Evolutionary conservation across 2,797 vertebrate genomes (phyloP).

Genomic region (Hafferia zeledoni): DNA sequence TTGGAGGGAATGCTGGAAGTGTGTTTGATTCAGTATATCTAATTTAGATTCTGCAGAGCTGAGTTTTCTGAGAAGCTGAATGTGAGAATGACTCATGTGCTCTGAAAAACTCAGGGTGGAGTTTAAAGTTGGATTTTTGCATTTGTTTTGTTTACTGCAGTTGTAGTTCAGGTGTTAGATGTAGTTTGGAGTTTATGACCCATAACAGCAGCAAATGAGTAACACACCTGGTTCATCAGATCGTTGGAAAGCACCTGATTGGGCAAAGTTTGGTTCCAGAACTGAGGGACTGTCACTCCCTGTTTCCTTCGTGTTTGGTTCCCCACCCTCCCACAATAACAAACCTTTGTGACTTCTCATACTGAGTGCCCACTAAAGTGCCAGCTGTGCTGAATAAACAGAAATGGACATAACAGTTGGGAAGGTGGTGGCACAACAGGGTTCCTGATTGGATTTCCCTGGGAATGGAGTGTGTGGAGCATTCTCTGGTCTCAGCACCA

Average conservation of each 20-base stretch:
- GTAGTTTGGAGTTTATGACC: not conserved
- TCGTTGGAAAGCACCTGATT: not conserved
- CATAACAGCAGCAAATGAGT: not conserved
- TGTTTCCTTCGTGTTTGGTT: fast-evolving
- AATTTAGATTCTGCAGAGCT: not conserved
- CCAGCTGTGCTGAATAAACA: not conserved
- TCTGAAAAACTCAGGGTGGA: not conserved
- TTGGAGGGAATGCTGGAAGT: not conserved
- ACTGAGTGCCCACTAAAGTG: not conserved
- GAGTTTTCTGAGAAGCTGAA: not conserved
- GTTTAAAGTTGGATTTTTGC: not conserved
- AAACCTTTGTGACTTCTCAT: not conserved
- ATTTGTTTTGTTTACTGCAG: not conserved
- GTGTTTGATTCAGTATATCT: fast-evolving
- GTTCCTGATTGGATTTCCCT: not conserved
- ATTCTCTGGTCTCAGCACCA: not conserved
- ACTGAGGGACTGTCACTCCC: not conserved
- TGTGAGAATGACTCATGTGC: not conserved
- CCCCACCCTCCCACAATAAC: not conserved
- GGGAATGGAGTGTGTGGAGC: not conserved
- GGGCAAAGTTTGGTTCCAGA: not conserved
- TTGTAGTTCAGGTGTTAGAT: not conserved
- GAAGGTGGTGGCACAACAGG: not conserved
- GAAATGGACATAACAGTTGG: not conserved
- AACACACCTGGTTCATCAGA: not conserved